A percentile compares a stretch with the other conserved stretches of the same genome.
phyloP scores from a whole-genome alignment of 2,888 invertebrate species.

The Venustoraphidia nigricollis region DNA sequence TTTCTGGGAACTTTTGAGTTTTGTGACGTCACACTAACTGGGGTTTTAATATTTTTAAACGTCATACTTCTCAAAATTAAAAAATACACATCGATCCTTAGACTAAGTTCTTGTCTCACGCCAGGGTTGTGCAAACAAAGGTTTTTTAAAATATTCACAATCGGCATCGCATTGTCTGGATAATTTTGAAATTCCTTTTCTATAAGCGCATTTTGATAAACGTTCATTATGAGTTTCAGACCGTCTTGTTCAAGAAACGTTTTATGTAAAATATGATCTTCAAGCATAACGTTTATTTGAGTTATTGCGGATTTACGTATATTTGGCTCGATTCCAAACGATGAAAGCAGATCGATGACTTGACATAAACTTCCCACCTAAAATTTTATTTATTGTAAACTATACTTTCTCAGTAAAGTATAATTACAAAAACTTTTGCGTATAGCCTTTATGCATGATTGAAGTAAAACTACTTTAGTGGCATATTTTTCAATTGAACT shows the following conservation, averaged over 20 bases:
- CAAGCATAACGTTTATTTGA: conserved; percentile 49
- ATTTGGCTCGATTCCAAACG: conserved; percentile 39
- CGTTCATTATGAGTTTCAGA: conserved; percentile 30
- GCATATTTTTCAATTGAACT: too few relatives aligned
- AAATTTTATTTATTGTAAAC: conserved; percentile 10
- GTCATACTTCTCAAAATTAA: conserved; percentile 32
- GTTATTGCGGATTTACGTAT: conserved; percentile 49
- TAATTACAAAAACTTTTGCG: too few relatives aligned
- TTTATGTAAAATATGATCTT: conserved; percentile 43
- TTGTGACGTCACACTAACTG: too few relatives aligned
- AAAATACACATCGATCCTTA: conserved; percentile 27
- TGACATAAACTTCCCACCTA: conserved; percentile 32
- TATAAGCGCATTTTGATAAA: conserved; percentile 28
- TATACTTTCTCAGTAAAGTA: conserved; percentile 1
- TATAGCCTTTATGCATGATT: too few relatives aligned
- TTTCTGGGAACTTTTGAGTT: too few relatives aligned
- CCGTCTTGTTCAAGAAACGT: conserved; percentile 42
- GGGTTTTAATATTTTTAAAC: background rate
- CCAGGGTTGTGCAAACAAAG: conserved; percentile 35
- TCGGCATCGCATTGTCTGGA: conserved; percentile 34
- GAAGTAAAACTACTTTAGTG: too few relatives aligned
- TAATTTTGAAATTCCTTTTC: conserved; percentile 32
- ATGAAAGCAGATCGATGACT: conserved; percentile 26
- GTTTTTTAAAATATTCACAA: conserved; percentile 30
- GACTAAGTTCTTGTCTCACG: conserved; percentile 39